A percentile compares a stretch with the other conserved stretches of the same genome.
These are phyloP conservation scores for Caenorhabditis sinica DNA, from an alignment of 2,888 invertebrate species.

Conservation along the genomic window DNA sequence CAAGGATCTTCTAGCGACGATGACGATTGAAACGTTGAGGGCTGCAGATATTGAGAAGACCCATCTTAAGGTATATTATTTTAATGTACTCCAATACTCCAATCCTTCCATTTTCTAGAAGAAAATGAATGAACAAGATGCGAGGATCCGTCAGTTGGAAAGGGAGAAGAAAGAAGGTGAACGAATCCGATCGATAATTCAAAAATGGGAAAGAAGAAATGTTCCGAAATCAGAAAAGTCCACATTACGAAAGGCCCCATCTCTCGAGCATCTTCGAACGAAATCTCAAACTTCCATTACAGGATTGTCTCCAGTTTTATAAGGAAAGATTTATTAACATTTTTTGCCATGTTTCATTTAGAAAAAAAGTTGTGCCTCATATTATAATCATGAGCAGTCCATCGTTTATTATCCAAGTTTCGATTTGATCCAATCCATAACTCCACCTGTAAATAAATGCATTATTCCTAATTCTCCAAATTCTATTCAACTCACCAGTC, in stretches of 20 bases:
- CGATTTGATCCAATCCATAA: slow-evolving; percentile 63
- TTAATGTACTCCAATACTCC: background rate
- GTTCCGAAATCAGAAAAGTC: slow-evolving; percentile 41
- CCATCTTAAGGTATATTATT: slow-evolving; percentile 52
- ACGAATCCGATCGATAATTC: slow-evolving; percentile 62
- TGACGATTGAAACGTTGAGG: slow-evolving; percentile 71
- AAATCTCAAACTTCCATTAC: slow-evolving; percentile 59
- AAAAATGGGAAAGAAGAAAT: slow-evolving; percentile 68
- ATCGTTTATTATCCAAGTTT: slow-evolving; percentile 61
- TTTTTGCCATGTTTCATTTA: no score
- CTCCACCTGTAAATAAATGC: slow-evolving; percentile 46
- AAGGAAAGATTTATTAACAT: background rate
- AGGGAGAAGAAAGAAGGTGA: slow-evolving; percentile 70
- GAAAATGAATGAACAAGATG: slow-evolving; percentile 67
- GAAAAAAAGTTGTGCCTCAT: background rate
- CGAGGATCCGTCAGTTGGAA: slow-evolving; percentile 68
- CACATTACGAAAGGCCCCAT: slow-evolving; percentile 37
- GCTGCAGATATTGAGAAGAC: slow-evolving; percentile 70
- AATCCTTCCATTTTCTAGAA: slow-evolving; percentile 60
- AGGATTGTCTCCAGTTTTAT: slow-evolving; percentile 49
- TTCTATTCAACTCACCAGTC: slow-evolving; percentile 39
- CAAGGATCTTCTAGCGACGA: slow-evolving; percentile 68
- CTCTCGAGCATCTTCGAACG: slow-evolving; percentile 47
- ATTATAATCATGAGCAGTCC: background rate
- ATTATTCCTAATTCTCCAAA: background rate